Base-by-base conservation (phyloP, 2,888 invertebrate species). In the Meteorus colon region DNA sequence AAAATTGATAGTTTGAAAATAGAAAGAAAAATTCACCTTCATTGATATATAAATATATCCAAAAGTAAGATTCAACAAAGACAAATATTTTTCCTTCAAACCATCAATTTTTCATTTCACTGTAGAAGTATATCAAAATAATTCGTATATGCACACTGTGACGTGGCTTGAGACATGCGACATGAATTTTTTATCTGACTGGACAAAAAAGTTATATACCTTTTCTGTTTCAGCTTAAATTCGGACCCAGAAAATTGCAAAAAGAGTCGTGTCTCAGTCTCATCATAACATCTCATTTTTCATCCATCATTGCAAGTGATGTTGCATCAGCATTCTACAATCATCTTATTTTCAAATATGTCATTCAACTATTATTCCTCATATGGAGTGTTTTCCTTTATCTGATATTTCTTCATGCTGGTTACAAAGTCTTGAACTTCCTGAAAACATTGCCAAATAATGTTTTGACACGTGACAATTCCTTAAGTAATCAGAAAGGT, bases 351-450 rank as follows among this genome's bases (percentile, higher is more conserved):
- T 84, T 90, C 55, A 90, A 90, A 81, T 90, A 91, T 81, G 85
- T 91, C 68, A 90, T 91, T 68, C 92, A 92, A 82, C 89, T 90
- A n/a, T 84, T 90, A 55, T 92, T 92, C 84, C 90, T 91, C 66
- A 79, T 90, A 60, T 92, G 92, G 92, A 91, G 91, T 63, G 83
- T 91, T 70, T 86, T 91, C 78, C 87, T 92, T 73, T 92, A 92
- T 82, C 85, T 90, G 67, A 90, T 90, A n/a, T 92, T 92, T 82
- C 89, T 92, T 41, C 91, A 91, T 79, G 91, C 91, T 65, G 92
- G 92, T 41, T 90, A 91, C 83, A 89, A 90, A 81, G 90, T 92
- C 73, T 90, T 90, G 83, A 83, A 88, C 69, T 85, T 91, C 59
- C 84, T 91, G 29, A 84, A 85, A 79, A 88, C 88, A 75, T 88